A percentile compares a stretch with the other conserved stretches of the same genome.
Conservation (phyloP, 2,888 invertebrate species). For the Trisateles emortualis region DNA sequence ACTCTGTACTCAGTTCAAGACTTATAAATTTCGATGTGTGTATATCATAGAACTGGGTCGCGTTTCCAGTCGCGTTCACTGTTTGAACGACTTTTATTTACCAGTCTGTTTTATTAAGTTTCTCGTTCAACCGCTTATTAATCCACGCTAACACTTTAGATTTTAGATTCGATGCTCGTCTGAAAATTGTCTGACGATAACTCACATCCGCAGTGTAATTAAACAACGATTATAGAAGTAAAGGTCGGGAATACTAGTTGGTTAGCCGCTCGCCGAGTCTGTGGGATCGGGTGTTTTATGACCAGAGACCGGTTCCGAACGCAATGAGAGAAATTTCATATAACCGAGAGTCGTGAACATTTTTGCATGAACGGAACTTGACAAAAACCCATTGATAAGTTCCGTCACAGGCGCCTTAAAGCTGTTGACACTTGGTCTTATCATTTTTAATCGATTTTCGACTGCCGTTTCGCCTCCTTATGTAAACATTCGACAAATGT, state of each 20-base stretch:
- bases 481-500: slow-evolving; percentile 81
- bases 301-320: slow-evolving; percentile 49
- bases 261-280: slow-evolving; percentile 18
- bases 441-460: slow-evolving; percentile 81
- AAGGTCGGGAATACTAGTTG: slow-evolving; percentile 37
- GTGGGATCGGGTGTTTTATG: slow-evolving; percentile 44
- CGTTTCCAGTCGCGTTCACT: slow-evolving; percentile 40
- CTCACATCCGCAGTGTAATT: slow-evolving; percentile 46
- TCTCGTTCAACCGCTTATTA: slow-evolving; percentile 30
- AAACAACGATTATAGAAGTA: slow-evolving; percentile 42
- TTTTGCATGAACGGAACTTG: slow-evolving; percentile 72
- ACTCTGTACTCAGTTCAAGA: slow-evolving; percentile 25
- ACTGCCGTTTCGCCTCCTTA: slow-evolving; percentile 85
- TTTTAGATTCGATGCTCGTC: slow-evolving; percentile 27
- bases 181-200: slow-evolving; percentile 38
- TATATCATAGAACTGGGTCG: slow-evolving; percentile 46
- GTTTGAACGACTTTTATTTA: slow-evolving; percentile 36
- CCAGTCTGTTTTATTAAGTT: slow-evolving; percentile 27
- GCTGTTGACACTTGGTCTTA: slow-evolving; percentile 76
- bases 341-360: slow-evolving; percentile 47
- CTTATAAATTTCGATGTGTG: slow-evolving; percentile 43
- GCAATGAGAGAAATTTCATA: slow-evolving; percentile 53
- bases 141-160: slow-evolving; percentile 27
- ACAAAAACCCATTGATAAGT: slow-evolving; percentile 71
- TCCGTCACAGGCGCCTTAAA: slow-evolving; percentile 72